Percentiles rank a stretch among this genome's conserved stretches.
phyloP scores from a whole-genome alignment of 2,797 vertebrate species.

The Epinephelus awoara region DNA sequence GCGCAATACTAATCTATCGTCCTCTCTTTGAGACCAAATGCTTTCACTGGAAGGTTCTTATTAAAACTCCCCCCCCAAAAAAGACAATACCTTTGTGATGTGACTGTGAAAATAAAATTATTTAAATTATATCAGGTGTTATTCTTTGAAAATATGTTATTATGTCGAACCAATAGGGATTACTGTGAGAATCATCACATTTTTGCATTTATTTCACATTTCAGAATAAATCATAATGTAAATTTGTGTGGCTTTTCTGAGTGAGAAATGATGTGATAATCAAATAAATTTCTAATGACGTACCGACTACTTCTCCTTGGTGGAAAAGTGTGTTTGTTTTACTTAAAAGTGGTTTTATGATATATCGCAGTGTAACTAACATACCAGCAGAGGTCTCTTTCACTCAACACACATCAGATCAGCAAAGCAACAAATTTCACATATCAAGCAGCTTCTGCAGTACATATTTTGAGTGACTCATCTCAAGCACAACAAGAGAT shows the following conservation, averaged over 20 bases:
- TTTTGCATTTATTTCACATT: neutral
- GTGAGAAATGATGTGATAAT: neutral
- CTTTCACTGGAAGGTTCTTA: slow-evolving; percentile 38
- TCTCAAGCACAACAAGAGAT: accelerated
- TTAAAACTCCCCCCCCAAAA: neutral
- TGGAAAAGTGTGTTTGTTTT: neutral
- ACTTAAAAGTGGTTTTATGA: too few species aligned
- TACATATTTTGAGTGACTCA: neutral
- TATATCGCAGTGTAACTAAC: neutral
- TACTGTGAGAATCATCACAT: neutral
- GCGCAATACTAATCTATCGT: slow-evolving; percentile 80
- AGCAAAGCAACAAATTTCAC: neutral
- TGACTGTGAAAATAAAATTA: neutral
- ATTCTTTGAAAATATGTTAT: neutral
- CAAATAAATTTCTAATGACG: neutral
- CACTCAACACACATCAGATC: neutral
- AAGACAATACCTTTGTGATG: neutral
- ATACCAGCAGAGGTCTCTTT: slow-evolving; percentile 56
- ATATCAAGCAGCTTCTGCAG: neutral
- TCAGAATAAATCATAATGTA: neutral
- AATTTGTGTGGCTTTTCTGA: neutral
- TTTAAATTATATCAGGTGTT: neutral
- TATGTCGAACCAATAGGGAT: neutral
- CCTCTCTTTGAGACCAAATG: slow-evolving; percentile 57
- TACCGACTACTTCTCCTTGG: neutral